Evolutionary conservation across 2,113 vertebrate species (phyloP), one percentile per base, ranked within the genome.

Genomic region (Gymnorhina tibicen): DNA sequence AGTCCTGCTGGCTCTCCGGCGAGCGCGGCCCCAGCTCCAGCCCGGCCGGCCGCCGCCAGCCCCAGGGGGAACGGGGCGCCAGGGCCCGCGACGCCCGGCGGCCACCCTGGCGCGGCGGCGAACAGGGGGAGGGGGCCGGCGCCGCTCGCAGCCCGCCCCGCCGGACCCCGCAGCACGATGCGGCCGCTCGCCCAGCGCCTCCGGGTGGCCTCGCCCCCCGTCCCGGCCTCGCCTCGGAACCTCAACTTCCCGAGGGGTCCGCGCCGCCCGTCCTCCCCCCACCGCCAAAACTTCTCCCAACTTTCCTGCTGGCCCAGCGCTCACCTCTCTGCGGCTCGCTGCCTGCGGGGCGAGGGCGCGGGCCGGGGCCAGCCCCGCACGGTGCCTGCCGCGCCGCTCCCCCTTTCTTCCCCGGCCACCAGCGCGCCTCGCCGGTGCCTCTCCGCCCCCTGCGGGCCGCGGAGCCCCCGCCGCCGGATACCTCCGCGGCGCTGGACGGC

Each of bases 401-500:
- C 74, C 85, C n/a, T 74, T 44, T 53, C 87, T n/a, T 35, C 11
- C 1, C 13, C 15, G 20, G 8, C 35, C 28, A 11, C 3, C 78
- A 11, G 15, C 7, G 26, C 8, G 70, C 75, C 83, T 94, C 94
- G 73, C 91, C 97, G 85, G 14, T 35, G 77, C 85, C 89, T 75
- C 96, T 87, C 98, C 96, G 96, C 49, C 66, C n/a, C 66, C 33
- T 17, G 47, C 37, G 52, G 7, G 13, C 68, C 41, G 33, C 82
- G 50, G 87, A 85, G 94, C 95, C 92, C 93, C 52, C 94, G 44
- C 96, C 47, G 94, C 56, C 67, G 95, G 93, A 96, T 97, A 96
- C 96, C 82, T 97, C 95, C 97, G 96, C 96, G 62, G 85, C 55
- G 39, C 79, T 84, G 92, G 81, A 49, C 95, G 41, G 85, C 93